Evolutionary conservation across 2,113 vertebrate genomes (phyloP).

Genomic region (Nothobranchius furzeri): DNA sequence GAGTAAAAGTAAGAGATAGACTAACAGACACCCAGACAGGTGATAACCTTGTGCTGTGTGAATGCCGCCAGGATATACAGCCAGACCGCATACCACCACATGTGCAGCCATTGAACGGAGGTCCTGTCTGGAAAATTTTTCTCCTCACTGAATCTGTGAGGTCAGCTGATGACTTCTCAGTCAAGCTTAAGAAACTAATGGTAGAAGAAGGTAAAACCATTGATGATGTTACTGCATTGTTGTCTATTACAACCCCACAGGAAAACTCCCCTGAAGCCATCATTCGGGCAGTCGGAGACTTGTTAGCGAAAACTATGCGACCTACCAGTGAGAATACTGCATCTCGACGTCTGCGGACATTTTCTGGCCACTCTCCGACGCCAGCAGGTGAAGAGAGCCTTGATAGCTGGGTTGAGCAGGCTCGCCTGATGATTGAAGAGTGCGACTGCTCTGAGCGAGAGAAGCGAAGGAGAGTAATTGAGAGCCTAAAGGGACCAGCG

Average conservation of each 20-base stretch:
- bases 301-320: no score
- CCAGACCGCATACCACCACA: not conserved
- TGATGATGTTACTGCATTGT: not conserved
- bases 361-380: no score
- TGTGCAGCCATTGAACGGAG: not conserved
- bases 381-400: no score
- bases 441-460: no score
- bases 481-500: no score
- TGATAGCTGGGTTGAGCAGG: no score
- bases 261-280: not conserved
- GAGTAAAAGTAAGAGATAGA: not conserved
- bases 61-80: not conserved
- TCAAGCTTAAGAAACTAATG: slow-evolving; percentile 3
- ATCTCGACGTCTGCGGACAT: no score
- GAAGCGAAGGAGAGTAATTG: no score
- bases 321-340: no score
- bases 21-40: not conserved
- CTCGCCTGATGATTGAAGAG: no score
- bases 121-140: not conserved
- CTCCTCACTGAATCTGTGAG: no score
- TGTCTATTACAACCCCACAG: not conserved
- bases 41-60: not conserved
- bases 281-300: no score
- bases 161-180: not conserved
- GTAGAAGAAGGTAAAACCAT: not conserved